Percentiles rank a stretch among this genome's conserved stretches.
Conservation (phyloP, 2,888 invertebrate species). For the Sesia bembeciformis region DNA sequence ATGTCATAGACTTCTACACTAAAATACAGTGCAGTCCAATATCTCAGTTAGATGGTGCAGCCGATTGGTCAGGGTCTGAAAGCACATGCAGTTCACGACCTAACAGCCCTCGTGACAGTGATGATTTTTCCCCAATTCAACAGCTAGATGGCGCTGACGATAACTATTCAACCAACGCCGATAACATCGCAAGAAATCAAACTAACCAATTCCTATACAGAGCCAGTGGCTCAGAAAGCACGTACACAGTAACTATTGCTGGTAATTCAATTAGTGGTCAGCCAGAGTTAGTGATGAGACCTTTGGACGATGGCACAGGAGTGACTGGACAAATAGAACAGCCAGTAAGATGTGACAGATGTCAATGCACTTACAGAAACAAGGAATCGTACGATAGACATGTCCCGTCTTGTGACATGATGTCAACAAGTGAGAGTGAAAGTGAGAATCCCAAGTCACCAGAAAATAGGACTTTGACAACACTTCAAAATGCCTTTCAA, state of each 20-base stretch:
- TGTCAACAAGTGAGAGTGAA: conserved; percentile 88
- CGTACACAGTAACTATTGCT: conserved; percentile 66
- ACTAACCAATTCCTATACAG: conserved; percentile 61
- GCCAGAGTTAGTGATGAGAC: conserved; percentile 60
- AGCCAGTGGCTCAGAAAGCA: conserved; percentile 62
- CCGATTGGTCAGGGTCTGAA: conserved; percentile 77
- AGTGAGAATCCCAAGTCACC: conserved; percentile 79
- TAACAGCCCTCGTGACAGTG: conserved; percentile 47
- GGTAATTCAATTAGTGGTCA: conserved; percentile 67
- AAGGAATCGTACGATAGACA: conserved; percentile 88
- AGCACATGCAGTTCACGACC: conserved; percentile 65
- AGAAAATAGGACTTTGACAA: conserved; percentile 65
- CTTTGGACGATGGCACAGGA: conserved; percentile 49
- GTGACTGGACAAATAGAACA: conserved; percentile 74
- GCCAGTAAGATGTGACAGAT: conserved; percentile 89
- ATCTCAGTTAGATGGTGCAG: conserved; percentile 81
- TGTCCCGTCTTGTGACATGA: conserved; percentile 83
- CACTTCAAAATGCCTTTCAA: conserved; percentile 67
- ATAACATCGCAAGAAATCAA: conserved; percentile 45
- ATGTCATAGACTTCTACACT: conserved; percentile 70
- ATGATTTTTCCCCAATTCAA: conserved; percentile 70
- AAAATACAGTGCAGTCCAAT: conserved; percentile 74
- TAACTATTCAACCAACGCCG: conserved; percentile 47
- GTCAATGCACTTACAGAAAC: conserved; percentile 90
- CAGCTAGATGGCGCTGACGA: conserved; percentile 83